A percentile compares a stretch with the other conserved stretches of the same genome.
phyloP scores from a whole-genome alignment of 2,113 vertebrate species.

The Onychostoma macrolepis region DNA sequence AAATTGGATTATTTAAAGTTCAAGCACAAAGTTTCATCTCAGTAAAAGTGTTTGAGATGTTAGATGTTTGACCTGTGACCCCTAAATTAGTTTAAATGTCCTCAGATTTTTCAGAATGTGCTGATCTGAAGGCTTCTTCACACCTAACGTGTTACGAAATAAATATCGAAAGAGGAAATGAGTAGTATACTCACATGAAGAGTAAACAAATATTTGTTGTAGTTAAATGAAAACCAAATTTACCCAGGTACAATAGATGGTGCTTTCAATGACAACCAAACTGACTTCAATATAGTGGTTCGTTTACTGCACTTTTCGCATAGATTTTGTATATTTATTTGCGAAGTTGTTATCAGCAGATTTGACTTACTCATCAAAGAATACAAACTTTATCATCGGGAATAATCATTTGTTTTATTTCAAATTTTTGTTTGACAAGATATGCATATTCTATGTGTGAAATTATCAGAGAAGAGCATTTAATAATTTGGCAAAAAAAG shows the following conservation, averaged over 20 bases:
- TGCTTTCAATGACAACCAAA: neutral
- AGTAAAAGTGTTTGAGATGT: conserved; percentile 1
- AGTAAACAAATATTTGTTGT: neutral
- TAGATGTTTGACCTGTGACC: conserved; percentile 36
- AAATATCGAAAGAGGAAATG: neutral
- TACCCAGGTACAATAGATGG: neutral
- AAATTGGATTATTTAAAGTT: conserved; percentile 46
- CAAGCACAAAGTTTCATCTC: neutral
- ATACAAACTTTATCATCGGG: neutral
- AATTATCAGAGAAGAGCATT: neutral
- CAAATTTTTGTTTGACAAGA: neutral
- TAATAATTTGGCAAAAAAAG: neutral
- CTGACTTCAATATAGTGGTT: neutral
- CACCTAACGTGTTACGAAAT: neutral
- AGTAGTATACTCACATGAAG: neutral
- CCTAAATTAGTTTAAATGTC: conserved; percentile 31
- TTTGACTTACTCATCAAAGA: neutral
- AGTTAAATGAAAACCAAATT: neutral
- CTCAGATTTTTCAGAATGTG: neutral
- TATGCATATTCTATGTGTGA: neutral
- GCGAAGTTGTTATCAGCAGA: neutral
- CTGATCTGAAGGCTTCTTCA: neutral
- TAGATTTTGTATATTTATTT: neutral
- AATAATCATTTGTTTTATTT: too few relatives aligned
- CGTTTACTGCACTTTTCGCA: neutral